Evolutionary conservation across 2,113 vertebrate genomes (phyloP).

Genomic region (Melanerpes aurifrons): DNA sequence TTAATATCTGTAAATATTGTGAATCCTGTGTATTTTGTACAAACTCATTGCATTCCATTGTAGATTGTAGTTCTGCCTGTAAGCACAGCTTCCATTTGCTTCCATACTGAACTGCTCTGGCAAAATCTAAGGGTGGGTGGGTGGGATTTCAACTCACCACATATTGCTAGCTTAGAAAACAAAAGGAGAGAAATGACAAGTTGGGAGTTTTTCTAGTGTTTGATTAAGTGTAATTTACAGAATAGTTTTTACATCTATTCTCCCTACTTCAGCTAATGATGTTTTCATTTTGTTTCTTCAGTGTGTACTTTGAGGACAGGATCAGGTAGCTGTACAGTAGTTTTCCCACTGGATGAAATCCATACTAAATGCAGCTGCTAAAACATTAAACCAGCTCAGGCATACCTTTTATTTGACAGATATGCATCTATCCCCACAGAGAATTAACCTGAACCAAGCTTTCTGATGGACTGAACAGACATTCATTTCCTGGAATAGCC

Average conservation of each 20-base stretch:
- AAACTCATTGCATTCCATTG: too few relatives aligned
- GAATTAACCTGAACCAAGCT: slow-evolving; percentile 76
- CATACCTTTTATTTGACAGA: slow-evolving; percentile 78
- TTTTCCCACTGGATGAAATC: slow-evolving; percentile 66
- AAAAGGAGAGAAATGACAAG: not conserved
- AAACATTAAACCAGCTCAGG: slow-evolving; percentile 70
- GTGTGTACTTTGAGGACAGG: slow-evolving; percentile 49
- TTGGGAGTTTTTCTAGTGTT: not conserved
- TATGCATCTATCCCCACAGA: slow-evolving; percentile 65
- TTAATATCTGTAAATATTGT: too few relatives aligned
- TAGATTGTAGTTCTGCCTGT: too few relatives aligned
- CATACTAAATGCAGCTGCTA: slow-evolving; percentile 75
- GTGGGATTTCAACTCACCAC: too few relatives aligned
- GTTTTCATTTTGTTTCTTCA: slow-evolving; percentile 51
- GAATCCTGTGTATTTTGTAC: too few relatives aligned
- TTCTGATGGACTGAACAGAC: slow-evolving; percentile 79
- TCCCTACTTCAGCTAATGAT: slow-evolving; percentile 36
- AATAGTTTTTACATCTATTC: slow-evolving; percentile 1
- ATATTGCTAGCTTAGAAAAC: not conserved
- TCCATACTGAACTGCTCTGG: too few relatives aligned
- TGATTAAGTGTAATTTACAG: not conserved
- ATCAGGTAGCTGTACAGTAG: slow-evolving; percentile 76
- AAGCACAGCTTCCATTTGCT: too few relatives aligned
- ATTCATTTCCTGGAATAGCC: slow-evolving; percentile 67
- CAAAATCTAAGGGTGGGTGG: too few relatives aligned